phyloP scores from a whole-genome alignment of 1,140 invertebrate species.

The Oncopodura yosiiana region DNA sequence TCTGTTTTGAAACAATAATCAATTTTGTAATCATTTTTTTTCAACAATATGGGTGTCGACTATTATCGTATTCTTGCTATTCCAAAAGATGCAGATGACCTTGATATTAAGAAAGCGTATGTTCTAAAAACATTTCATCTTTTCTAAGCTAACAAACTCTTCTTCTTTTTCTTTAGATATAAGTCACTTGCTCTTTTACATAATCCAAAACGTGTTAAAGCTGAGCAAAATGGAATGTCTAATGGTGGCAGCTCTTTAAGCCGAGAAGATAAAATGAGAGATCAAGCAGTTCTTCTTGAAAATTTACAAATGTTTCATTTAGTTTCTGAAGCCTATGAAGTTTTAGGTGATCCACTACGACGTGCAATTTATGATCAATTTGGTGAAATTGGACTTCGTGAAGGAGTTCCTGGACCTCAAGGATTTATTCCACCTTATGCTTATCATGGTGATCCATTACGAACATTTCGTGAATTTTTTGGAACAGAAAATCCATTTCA shows the following conservation, averaged over 20 bases:
- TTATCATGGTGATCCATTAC: conserved; percentile 72
- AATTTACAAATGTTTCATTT: conserved; percentile 37
- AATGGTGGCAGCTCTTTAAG: conserved; percentile 14
- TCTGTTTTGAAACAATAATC: too few relatives aligned
- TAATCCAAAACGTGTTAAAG: conserved; percentile 55
- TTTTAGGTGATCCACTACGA: conserved; percentile 57
- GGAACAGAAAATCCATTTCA: conserved; percentile 71
- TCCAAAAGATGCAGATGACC: conserved; percentile 50
- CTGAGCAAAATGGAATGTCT: conserved; percentile 40
- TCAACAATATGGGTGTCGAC: conserved; percentile 54
- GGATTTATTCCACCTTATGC: conserved; percentile 62
- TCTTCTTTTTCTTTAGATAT: conserved; percentile 42
- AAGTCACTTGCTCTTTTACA: conserved; percentile 57
- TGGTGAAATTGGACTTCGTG: conserved; percentile 77
- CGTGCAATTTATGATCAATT: conserved; percentile 80
- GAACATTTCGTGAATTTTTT: conserved; percentile 70
- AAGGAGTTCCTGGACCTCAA: conserved; percentile 52
- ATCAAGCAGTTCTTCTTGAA: conserved; percentile 13
- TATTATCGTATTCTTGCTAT: conserved; percentile 69
- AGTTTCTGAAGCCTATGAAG: conserved; percentile 68
- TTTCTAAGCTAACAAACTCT: conserved; percentile 34
- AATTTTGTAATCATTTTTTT: too few relatives aligned
- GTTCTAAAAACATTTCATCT: conserved; percentile 18
- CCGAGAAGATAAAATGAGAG: conserved; percentile 10
- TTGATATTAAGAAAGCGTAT: conserved; percentile 65